Percentiles rank a stretch among this genome's conserved stretches.
Conservation (phyloP, 2,113 vertebrate genomes). For the Chitala chitala region DNA sequence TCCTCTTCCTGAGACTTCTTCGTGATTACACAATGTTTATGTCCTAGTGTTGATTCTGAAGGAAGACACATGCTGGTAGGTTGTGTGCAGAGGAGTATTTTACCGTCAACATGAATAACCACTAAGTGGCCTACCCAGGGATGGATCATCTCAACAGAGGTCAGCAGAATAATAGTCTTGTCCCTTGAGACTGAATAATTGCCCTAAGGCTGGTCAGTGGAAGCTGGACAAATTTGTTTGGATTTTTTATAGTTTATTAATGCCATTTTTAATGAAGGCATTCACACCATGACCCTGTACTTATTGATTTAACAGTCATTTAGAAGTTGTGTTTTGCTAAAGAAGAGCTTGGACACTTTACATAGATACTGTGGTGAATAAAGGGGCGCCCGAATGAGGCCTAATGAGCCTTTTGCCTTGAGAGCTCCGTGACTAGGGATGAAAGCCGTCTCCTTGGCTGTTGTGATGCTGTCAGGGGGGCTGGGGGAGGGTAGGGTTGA, state of each 20-base stretch:
- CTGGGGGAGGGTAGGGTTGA: background rate
- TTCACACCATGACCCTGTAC: slow-evolving; percentile 22
- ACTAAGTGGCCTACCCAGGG: background rate
- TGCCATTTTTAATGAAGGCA: slow-evolving; percentile 30
- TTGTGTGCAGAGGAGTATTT: background rate
- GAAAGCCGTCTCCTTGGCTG: slow-evolving; percentile 32
- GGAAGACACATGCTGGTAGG: too few relatives aligned
- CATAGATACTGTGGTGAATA: slow-evolving; percentile 21
- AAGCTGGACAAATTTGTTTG: background rate
- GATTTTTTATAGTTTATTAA: slow-evolving; percentile 37
- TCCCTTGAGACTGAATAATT: background rate
- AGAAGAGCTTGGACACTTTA: slow-evolving; percentile 18
- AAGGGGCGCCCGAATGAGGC: slow-evolving; percentile 1
- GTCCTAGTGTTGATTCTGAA: too few relatives aligned
- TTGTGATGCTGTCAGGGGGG: background rate
- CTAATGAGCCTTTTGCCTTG: slow-evolving; percentile 42
- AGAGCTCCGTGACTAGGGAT: slow-evolving; percentile 47
- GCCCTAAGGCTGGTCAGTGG: background rate
- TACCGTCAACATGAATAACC: background rate
- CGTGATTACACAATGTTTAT: too few relatives aligned
- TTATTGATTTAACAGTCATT: slow-evolving; percentile 44
- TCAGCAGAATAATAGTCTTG: background rate
- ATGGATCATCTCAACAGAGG: background rate
- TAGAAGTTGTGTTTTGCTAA: slow-evolving; percentile 31
- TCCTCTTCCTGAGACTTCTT: too few relatives aligned